Percentiles rank a stretch among this genome's conserved stretches.
These are phyloP conservation scores for Phrynosoma platyrhinos DNA, from an alignment of 2,113 vertebrate species.

Conservation along the genomic window DNA sequence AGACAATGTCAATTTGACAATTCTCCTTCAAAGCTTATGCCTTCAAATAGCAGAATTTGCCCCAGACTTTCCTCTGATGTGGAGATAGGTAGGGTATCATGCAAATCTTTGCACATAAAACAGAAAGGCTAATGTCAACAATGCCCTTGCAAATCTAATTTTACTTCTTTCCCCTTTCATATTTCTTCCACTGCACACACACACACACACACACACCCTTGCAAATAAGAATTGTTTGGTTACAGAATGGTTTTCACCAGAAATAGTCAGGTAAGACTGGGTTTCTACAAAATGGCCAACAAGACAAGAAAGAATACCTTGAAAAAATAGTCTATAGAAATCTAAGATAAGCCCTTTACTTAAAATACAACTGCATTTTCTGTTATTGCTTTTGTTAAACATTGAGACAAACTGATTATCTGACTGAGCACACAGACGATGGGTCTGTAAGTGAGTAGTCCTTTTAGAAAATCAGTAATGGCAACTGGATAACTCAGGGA, in stretches of 20 bases:
- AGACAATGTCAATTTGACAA: fast-evolving
- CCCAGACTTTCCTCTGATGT: fast-evolving
- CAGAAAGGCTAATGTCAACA: background rate
- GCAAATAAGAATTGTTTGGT: background rate
- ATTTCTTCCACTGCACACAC: background rate
- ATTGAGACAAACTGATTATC: background rate
- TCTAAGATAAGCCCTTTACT: background rate
- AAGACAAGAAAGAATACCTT: background rate
- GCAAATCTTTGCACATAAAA: background rate
- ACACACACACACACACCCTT: fast-evolving
- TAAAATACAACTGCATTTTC: background rate
- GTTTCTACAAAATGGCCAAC: background rate
- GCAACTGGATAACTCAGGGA: background rate
- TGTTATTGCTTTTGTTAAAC: background rate
- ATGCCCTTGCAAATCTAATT: background rate
- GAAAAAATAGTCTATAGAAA: background rate
- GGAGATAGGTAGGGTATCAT: background rate
- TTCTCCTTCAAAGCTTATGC: background rate
- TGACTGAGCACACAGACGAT: background rate
- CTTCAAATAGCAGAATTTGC: background rate
- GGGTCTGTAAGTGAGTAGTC: background rate
- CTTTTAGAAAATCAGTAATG: background rate
- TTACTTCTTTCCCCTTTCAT: background rate
- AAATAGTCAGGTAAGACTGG: background rate
- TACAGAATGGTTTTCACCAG: background rate